phyloP scores from a whole-genome alignment of 1,140 invertebrate genomes.

The Rhopalosiphum padi region DNA sequence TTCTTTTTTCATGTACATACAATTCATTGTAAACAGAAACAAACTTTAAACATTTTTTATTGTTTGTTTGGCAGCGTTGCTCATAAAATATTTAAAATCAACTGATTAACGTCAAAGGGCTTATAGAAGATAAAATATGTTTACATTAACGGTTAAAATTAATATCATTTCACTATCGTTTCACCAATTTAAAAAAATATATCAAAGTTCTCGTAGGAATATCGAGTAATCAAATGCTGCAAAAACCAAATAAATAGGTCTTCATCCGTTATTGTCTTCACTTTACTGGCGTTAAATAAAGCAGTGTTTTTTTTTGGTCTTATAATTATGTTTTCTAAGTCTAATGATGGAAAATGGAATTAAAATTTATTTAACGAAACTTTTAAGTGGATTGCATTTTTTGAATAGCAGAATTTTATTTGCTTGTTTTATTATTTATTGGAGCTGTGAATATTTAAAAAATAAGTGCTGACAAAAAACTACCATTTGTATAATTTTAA shows the following conservation, averaged over 20 bases:
- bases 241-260: neutral
- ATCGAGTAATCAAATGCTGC: neutral
- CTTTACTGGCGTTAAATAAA: neutral
- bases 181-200: neutral
- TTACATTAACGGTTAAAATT: neutral
- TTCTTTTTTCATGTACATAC: neutral
- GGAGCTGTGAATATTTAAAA: neutral
- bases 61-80: neutral
- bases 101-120: neutral
- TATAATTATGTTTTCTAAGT: neutral
- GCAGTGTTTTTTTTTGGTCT: neutral
- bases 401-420: neutral
- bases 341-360: neutral
- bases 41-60: neutral
- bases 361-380: neutral
- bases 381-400: neutral
- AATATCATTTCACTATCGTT: neutral
- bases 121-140: neutral
- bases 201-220: neutral
- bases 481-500: neutral
- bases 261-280: neutral
- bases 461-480: neutral
- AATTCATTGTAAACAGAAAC: slow-evolving; percentile 19
- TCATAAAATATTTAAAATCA: neutral
- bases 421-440: neutral